Base-by-base conservation (phyloP, 2,797 vertebrate species). In the Scomberomorus guttatus region DNA sequence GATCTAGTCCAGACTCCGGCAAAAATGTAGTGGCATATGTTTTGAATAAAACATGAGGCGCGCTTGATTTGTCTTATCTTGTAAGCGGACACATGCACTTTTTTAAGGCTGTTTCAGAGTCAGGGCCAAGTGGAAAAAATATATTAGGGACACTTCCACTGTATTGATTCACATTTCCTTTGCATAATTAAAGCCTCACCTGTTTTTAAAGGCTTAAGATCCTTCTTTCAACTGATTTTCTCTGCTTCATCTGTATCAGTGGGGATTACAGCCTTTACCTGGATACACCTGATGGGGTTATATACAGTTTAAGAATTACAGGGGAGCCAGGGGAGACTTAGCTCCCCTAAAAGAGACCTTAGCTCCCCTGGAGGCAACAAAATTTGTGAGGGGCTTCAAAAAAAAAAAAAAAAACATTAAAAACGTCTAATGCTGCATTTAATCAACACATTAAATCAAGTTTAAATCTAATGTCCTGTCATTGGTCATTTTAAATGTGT, bases 21-120 rank as follows among this genome's bases (percentile, higher is more conserved):
- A 2, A 67, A 79, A 68, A 71, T 22, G 44, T 20, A 69, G 44
- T 25, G 69, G 55, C 10, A 10, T 63, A 9, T 0, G 3, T n/a
- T 46, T 14, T 88, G 87, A 92, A 88, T 88, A 82, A 92, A 90
- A 87, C 79, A 88, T 89, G 88, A 89, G 69, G 48, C 25, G 1
- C 0, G 25, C 63, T 80, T 80, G 80, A 80, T 83, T 75, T 50
- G 75, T 79, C 65, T 87, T 48, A 75, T 87, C 82, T 79, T 44
- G 70, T 75, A 50, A 76, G 56, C 14, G 10, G 70, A 70, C 74
- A 51, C 59, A 4, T 44, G 67, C 2, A 3, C 51, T 42, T 63
- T 73, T 72, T 59, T 60, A 6, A 72, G 63, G 67, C 55, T 14
- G 66, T 46, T 80, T 72, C 76, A 13, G 60, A 61, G 54, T 59